Conservation (phyloP, 2,888 invertebrate species). For the Hirtodrosophila alboralis region DNA sequence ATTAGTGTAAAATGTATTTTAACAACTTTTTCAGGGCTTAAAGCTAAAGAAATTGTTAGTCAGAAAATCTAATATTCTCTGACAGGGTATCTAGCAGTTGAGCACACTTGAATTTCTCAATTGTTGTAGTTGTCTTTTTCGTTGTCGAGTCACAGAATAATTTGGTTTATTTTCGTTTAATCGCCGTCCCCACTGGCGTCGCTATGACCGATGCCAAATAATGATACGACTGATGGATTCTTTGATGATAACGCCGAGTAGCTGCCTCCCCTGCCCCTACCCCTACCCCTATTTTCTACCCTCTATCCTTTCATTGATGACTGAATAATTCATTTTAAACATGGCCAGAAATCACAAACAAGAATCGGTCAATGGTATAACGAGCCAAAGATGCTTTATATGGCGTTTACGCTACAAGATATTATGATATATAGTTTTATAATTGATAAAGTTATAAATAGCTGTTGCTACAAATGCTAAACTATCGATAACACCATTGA, state of each 20-base stretch:
- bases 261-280: neutral
- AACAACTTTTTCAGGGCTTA: too few relatives aligned
- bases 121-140: slow-evolving; percentile 44
- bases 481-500: neutral
- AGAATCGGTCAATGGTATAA: neutral
- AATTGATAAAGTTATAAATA: neutral
- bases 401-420: too few relatives aligned
- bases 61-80: too few relatives aligned
- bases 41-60: too few relatives aligned
- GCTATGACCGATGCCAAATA: slow-evolving; percentile 74
- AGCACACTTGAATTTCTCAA: slow-evolving; percentile 18
- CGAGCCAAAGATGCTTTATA: slow-evolving; percentile 9
- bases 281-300: neutral
- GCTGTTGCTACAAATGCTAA: neutral
- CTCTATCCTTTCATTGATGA: slow-evolving; percentile 23
- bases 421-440: too few relatives aligned
- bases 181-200: slow-evolving; percentile 49
- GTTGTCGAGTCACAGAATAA: slow-evolving; percentile 46
- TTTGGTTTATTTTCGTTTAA: slow-evolving; percentile 64
- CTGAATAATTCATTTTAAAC: slow-evolving; percentile 28
- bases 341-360: neutral
- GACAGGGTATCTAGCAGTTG: neutral
- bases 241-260: slow-evolving; percentile 75
- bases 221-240: slow-evolving; percentile 80
- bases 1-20: too few relatives aligned